Evolutionary conservation across 2,113 vertebrate species (phyloP).

Genomic region (Lophura nycthemera): DNA sequence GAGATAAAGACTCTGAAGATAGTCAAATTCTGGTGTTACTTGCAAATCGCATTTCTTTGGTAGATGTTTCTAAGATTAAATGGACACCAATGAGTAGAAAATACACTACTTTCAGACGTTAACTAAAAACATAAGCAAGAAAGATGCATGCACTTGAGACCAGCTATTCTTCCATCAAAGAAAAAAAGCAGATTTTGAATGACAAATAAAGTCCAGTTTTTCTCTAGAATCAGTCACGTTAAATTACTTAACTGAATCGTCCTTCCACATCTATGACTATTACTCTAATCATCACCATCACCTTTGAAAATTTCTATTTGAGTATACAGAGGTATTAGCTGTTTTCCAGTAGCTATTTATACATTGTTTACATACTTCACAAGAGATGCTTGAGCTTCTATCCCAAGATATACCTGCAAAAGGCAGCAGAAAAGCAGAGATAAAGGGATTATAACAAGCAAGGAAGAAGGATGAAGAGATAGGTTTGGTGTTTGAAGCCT

Average conservation of each 20-base stretch:
- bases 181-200: not conserved
- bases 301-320: not conserved
- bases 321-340: not conserved
- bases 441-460: not conserved
- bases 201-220: not conserved
- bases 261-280: not conserved
- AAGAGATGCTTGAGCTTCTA: not conserved
- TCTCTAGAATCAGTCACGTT: not conserved
- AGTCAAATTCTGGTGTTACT: not conserved
- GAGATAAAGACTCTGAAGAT: not conserved
- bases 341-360: not conserved
- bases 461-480: not conserved
- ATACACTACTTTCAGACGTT: rapidly evolving
- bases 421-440: not conserved
- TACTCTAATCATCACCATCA: not conserved
- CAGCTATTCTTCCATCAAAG: not conserved
- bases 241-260: not conserved
- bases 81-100: not conserved
- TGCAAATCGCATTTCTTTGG: not conserved
- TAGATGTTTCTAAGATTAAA: not conserved
- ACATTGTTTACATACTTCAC: not conserved
- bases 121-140: not conserved
- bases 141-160: not conserved
- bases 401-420: not conserved
- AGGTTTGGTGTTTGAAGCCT: not conserved